phyloP scores from a whole-genome alignment of 2,888 invertebrate genomes.

The Serripes groenlandicus region DNA sequence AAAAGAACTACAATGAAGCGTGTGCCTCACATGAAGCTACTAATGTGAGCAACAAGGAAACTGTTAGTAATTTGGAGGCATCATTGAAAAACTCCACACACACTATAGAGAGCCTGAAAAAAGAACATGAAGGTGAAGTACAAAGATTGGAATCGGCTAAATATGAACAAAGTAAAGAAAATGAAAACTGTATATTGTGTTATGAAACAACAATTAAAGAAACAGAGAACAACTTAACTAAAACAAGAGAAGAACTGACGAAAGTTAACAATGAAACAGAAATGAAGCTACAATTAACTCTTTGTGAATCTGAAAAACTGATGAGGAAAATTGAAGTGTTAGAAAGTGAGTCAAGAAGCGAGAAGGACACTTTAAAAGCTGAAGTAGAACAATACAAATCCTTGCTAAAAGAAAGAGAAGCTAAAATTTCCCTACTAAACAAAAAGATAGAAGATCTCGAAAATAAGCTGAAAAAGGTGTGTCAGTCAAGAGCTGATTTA shows the following conservation, averaged over 20 bases:
- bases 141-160: background rate
- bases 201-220: background rate
- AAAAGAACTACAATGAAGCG: constrained; percentile 37
- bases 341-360: constrained; percentile 13
- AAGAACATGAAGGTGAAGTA: background rate
- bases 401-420: background rate
- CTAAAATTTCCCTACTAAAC: constrained; percentile 7
- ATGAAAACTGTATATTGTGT: background rate
- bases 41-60: background rate
- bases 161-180: background rate
- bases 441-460: constrained; percentile 49
- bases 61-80: background rate
- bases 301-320: constrained; percentile 21
- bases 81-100: background rate
- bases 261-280: constrained; percentile 15
- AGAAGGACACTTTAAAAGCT: background rate
- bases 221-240: background rate
- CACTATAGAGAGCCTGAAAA: background rate
- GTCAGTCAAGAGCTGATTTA: constrained; percentile 18
- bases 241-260: constrained; percentile 26
- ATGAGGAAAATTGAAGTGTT: constrained; percentile 2
- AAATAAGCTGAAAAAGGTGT: constrained; percentile 28
- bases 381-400: background rate
- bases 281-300: constrained; percentile 8
- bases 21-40: background rate